phyloP scores from a whole-genome alignment of 2,888 invertebrate genomes.

The Orchesella flavescens region DNA sequence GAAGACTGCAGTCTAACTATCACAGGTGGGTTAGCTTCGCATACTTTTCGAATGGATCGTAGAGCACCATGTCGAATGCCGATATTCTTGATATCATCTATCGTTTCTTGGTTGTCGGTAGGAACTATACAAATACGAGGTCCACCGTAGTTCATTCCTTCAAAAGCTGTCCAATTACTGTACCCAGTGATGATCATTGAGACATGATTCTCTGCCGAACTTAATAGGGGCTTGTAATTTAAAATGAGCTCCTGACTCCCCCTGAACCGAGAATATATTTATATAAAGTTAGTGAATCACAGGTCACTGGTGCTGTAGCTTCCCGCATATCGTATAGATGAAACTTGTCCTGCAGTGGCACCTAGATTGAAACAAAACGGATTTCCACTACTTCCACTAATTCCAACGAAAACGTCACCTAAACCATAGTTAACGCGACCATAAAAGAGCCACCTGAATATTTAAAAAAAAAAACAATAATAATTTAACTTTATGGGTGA shows the following conservation, averaged over 20 bases:
- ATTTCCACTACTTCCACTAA: conserved; percentile 21
- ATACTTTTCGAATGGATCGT: no score
- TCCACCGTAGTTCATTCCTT: conserved; percentile 58
- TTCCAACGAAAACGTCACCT: conserved; percentile 65
- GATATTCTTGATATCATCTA: no score
- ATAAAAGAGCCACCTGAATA: conserved; percentile 58
- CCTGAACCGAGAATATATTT: conserved; percentile 65
- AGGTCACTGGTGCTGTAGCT: conserved; percentile 56
- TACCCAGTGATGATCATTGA: conserved; percentile 64
- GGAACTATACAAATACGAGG: conserved; percentile 59
- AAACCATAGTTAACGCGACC: conserved; percentile 34
- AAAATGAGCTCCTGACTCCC: conserved; percentile 63
- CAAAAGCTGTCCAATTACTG: conserved; percentile 66
- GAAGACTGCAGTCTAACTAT: no score
- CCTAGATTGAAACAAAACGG: conserved; percentile 59
- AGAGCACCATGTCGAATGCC: no score
- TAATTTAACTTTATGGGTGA: no score
- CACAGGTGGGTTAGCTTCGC: no score
- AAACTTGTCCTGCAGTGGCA: conserved; percentile 42
- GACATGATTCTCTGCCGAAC: conserved; percentile 34
- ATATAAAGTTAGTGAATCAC: conserved; percentile 64
- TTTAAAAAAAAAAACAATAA: neutral
- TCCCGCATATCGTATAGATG: conserved; percentile 65
- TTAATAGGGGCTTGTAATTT: conserved; percentile 32
- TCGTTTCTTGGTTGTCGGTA: no score